Percentiles rank a stretch among this genome's conserved stretches.
Conservation (phyloP, 2,888 invertebrate genomes). For the Ferdinandea cuprea region DNA sequence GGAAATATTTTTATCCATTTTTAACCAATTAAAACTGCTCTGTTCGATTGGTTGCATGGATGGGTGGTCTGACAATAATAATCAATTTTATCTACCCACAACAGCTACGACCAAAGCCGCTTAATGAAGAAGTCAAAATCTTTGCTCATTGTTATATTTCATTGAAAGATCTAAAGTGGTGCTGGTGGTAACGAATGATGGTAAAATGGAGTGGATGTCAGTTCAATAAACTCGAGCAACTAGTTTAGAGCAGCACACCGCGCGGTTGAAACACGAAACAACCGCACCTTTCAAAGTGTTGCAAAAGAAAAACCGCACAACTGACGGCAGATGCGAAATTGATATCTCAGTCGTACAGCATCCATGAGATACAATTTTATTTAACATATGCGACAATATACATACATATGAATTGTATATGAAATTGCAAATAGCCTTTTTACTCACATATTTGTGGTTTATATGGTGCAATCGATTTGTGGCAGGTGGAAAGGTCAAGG, state of each 20-base stretch:
- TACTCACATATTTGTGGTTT: not conserved
- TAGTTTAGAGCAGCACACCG: constrained; percentile 8
- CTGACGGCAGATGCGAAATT: not conserved
- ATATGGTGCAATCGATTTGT: not conserved
- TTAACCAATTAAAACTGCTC: too few relatives aligned
- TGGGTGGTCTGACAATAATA: constrained; percentile 20
- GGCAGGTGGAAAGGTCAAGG: constrained; percentile 37
- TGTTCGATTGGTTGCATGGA: too few relatives aligned
- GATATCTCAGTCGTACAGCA: not conserved
- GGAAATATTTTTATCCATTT: not conserved
- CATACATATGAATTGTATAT: not conserved
- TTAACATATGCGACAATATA: not conserved
- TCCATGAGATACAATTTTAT: constrained; percentile 4
- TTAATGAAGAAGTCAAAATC: constrained; percentile 7
- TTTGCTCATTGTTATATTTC: not conserved
- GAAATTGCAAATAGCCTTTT: not conserved
- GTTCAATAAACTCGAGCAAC: constrained; percentile 62
- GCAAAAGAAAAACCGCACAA: constrained; percentile 15
- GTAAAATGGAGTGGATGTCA: constrained; percentile 3
- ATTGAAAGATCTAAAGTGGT: not conserved
- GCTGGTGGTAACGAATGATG: not conserved
- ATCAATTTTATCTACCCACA: constrained; percentile 14
- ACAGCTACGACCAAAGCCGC: not conserved
- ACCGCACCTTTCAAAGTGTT: constrained; percentile 8
- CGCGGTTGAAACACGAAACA: not conserved